Evolutionary conservation across 2,888 invertebrate species (phyloP).

Genomic region (Cordilura impudica): DNA sequence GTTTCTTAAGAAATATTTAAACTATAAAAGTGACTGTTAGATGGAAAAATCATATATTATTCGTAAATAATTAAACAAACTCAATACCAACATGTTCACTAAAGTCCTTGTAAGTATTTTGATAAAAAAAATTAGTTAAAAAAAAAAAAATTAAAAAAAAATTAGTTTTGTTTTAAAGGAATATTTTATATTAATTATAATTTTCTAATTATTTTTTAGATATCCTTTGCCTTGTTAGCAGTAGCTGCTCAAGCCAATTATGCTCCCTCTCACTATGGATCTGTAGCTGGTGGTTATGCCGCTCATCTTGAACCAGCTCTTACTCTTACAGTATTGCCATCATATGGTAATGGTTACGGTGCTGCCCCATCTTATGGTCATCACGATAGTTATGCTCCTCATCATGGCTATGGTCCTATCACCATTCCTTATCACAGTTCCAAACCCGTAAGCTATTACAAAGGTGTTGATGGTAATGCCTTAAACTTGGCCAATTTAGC

Average conservation of each 20-base stretch:
- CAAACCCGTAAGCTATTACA: not conserved
- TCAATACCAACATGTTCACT: slow-evolving; percentile 45
- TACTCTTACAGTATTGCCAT: slow-evolving; percentile 20
- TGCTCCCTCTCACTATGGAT: not conserved
- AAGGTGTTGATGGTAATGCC: slow-evolving; percentile 29
- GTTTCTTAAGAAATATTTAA: slow-evolving; percentile 10
- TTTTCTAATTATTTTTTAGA: slow-evolving; percentile 37
- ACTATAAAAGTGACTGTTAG: slow-evolving; percentile 44
- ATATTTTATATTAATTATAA: too few species aligned
- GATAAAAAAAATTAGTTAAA: not conserved
- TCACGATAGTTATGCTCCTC: not conserved
- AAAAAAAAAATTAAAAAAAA: not conserved
- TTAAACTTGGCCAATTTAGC: slow-evolving; percentile 32
- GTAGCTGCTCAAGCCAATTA: slow-evolving; percentile 48
- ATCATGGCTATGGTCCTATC: not conserved
- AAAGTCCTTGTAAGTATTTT: slow-evolving; percentile 64
- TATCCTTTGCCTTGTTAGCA: slow-evolving; percentile 56
- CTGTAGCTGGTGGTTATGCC: slow-evolving; percentile 31
- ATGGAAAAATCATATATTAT: slow-evolving; percentile 30
- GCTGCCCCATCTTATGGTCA: not conserved
- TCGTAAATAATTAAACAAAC: slow-evolving; percentile 27
- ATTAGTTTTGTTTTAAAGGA: too few species aligned
- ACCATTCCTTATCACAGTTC: not conserved
- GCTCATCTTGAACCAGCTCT: slow-evolving; percentile 27
- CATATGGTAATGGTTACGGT: not conserved